Conservation (phyloP, 2,797 vertebrate species). For the Danio choprae region DNA sequence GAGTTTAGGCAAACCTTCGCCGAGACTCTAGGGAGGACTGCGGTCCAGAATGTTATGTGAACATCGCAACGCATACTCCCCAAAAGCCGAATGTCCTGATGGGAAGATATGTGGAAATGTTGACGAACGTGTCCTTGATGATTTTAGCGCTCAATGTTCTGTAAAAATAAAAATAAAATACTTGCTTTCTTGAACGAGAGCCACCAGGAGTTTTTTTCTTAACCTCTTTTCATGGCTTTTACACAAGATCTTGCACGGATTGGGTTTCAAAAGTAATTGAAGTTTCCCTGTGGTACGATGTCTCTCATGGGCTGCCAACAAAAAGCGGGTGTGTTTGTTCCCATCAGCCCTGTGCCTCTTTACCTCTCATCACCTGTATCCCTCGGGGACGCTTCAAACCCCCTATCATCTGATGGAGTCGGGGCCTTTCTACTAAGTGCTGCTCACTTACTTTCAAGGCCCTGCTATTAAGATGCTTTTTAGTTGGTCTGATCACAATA, state of each 20-base stretch:
- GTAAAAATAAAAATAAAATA: constrained; percentile 42
- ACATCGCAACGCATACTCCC: constrained; percentile 23
- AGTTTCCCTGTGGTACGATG: constrained; percentile 44
- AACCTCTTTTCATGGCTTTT: constrained; percentile 15
- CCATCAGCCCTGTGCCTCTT: constrained; percentile 26
- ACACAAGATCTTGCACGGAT: constrained; percentile 35
- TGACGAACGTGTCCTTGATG: constrained; percentile 36
- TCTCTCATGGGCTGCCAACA: constrained; percentile 44
- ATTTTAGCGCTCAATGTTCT: constrained; percentile 20
- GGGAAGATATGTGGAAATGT: constrained; percentile 42
- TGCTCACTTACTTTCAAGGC: neutral
- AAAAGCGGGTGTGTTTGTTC: constrained; percentile 43
- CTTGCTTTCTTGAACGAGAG: constrained; percentile 39
- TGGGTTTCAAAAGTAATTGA: constrained; percentile 50
- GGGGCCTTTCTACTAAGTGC: constrained; percentile 3
- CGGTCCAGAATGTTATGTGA: constrained; percentile 21
- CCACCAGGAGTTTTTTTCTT: constrained; percentile 13
- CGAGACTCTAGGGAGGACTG: constrained; percentile 15
- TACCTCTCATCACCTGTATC: constrained; percentile 43
- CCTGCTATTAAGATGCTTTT: too few species aligned
- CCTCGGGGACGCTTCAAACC: neutral
- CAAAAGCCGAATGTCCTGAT: neutral
- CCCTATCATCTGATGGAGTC: neutral
- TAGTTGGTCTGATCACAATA: too few species aligned
- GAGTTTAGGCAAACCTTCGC: constrained; percentile 13